Base-by-base conservation (phyloP, 2,797 vertebrate genomes). In the Poecilia velifera region DNA sequence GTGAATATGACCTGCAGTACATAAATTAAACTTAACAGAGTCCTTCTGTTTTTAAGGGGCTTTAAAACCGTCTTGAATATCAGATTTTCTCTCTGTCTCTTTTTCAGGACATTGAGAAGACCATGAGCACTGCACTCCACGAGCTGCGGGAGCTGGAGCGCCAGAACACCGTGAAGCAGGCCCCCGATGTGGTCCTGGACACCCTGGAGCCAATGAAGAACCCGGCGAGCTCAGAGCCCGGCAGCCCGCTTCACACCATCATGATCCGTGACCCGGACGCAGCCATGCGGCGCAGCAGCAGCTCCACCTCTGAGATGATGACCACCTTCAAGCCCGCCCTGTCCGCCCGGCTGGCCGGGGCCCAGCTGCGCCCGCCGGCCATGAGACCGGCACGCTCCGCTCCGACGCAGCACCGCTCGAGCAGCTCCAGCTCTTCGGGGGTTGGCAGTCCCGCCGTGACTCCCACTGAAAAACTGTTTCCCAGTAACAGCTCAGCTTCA, bases 211-310 rank as follows among this genome's bases (percentile, higher is more conserved):
- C 97, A 41, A 91, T 98, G 95, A 99, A 98, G 94, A 98, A 97
- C 93, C 97, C 98, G 0, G 89, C 96, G 64, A 97, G 95, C 93
- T 99, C 98, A 0, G 97, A 94, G 82, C 98, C 98, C 0, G 97
- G 96, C 93, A 99, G 98, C 80, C 98, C 98, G 0, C 95, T 99
- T 78, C 98, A 99, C 91, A 99, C 98, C 90, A 99, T 99, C 59
- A 96, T 98, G 94, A 99, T 99, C 92, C 96, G 98, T 0, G 98
- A 98, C 94, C 98, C 98, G 0, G 98, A 99, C 0, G 98, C 98
- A 0, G 98, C 98, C 88, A 97, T 98, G 97, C 96, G 98, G 45
- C 97, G 98, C 88, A 98, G 98, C 94, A 98, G 96, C 95, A 97
- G 97, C 94, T 97, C 97, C 85, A 98, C 96, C 84, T 93, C 97